Evolutionary conservation across 2,113 vertebrate genomes (phyloP).

Genomic region (Corythornis cristatus): DNA sequence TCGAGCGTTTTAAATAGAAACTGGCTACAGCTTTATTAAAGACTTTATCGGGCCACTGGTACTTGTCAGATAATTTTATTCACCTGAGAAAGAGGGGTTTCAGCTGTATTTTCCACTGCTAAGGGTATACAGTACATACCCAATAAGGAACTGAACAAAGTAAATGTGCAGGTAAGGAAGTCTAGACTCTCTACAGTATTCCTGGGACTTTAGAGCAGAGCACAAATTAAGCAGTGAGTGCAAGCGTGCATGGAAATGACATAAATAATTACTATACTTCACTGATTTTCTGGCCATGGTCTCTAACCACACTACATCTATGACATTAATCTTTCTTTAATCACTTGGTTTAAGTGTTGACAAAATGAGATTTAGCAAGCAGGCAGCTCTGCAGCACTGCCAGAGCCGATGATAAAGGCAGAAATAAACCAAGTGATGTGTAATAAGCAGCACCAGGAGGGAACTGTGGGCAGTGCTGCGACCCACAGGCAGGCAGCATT

Average conservation of each 20-base stretch:
- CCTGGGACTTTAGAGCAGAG: neutral
- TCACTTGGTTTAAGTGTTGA: neutral
- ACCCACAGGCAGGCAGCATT: neutral
- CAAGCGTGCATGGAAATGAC: neutral
- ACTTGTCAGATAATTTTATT: neutral
- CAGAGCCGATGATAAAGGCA: neutral
- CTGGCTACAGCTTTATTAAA: neutral
- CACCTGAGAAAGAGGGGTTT: neutral
- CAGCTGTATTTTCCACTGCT: neutral
- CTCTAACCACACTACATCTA: neutral
- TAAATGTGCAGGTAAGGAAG: neutral
- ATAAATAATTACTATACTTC: neutral
- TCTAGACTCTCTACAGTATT: neutral
- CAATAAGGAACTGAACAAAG: neutral
- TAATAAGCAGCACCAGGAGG: neutral
- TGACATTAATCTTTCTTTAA: neutral
- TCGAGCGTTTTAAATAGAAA: slow-evolving; percentile 9
- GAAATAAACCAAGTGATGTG: neutral
- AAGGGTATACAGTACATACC: neutral
- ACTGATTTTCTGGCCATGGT: neutral
- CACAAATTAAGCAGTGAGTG: neutral
- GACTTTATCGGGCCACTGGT: neutral
- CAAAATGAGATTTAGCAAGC: neutral
- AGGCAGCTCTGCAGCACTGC: neutral
- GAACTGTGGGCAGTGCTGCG: neutral